Evolutionary conservation across 1,140 invertebrate genomes (phyloP), one percentile per base, ranked within the genome.

Genomic region (Papilio polytes): DNA sequence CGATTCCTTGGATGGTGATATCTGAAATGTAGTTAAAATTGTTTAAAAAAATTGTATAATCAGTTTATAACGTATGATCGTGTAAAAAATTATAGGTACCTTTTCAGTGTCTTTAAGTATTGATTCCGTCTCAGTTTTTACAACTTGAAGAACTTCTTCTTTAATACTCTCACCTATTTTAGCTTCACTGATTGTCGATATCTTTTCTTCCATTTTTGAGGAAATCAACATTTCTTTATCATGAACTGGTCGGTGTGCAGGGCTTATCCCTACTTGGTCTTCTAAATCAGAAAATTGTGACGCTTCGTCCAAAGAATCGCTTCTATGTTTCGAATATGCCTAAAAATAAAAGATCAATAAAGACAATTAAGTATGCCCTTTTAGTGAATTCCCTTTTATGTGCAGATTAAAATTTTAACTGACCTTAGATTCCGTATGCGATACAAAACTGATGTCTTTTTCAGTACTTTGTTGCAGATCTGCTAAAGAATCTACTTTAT

Each of bases 281-380:
- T 95, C 95, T 85, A 95, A 89, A 79, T 95, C 95, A 15, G 95
- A 95, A 88, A 95, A 95, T 79, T 95, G 95, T n/a, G 95, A 95
- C 0, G 94, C 86, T 91, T 95, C 95, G 76, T 95, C 95, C 81
- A 95, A 85, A 8, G 95, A 95, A 83, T 95, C 95, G 85, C 95
- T 95, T 86, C 94, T 87, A 70, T 94, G 94, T 82, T 95, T 94
- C 18, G 94, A 95, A 81, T 94, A 95, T n/a, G 92, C 89, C 94
- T 95, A 78, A 70, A 82, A 82, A 76, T 78, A 82, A 78, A 76
- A 12, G 46, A 26, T 72, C 0, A 63, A 82, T 31, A 46, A 53
- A 46, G 10, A 59, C 73, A 72, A 76, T 78, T 72, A 1, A 46
- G 22, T 70, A 82, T 56, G 48, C 70, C 31, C 66, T 70, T 76